Conservation (phyloP, 2,113 vertebrate species). For the Lates calcarifer region DNA sequence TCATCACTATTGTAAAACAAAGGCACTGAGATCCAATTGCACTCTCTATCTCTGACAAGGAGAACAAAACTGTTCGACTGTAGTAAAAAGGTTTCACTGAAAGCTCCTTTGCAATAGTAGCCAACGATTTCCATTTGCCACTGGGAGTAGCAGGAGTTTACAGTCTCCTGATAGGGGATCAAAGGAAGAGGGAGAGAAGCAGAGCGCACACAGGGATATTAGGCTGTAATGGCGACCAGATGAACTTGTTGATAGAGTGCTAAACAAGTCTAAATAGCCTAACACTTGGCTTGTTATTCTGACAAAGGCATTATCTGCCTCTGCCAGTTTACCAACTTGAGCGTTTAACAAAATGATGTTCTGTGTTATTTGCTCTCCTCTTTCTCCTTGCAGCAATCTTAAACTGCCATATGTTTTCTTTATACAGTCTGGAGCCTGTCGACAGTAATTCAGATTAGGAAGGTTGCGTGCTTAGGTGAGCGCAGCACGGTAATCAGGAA, state of each 20-base stretch:
- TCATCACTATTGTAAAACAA: not conserved
- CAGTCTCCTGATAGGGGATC: constrained; percentile 58
- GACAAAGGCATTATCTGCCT: constrained; percentile 50
- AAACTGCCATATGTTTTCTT: constrained; percentile 46
- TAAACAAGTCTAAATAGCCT: constrained; percentile 56
- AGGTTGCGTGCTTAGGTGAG: constrained; percentile 24
- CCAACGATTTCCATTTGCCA: constrained; percentile 71
- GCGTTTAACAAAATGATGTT: constrained; percentile 34
- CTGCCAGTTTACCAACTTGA: constrained; percentile 33
- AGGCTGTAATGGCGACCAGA: constrained; percentile 64
- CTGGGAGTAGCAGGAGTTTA: constrained; percentile 52
- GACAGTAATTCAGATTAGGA: constrained; percentile 40
- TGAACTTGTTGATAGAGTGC: constrained; percentile 65
- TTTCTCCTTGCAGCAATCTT: constrained; percentile 25
- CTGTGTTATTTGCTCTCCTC: constrained; percentile 24
- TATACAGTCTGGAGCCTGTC: constrained; percentile 30
- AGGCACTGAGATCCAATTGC: constrained; percentile 5
- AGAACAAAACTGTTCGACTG: constrained; percentile 35
- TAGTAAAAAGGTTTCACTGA: constrained; percentile 53
- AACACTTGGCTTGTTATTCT: constrained; percentile 37
- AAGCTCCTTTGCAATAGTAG: constrained; percentile 51
- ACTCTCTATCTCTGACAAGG: constrained; percentile 14
- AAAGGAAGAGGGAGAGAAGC: constrained; percentile 42
- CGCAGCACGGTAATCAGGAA: constrained; percentile 52
- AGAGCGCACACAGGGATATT: constrained; percentile 53